Percentiles rank a stretch among this genome's conserved stretches.
These are phyloP conservation scores for Spilarctia lutea DNA, from an alignment of 2,888 invertebrate genomes.

Conservation along the genomic window DNA sequence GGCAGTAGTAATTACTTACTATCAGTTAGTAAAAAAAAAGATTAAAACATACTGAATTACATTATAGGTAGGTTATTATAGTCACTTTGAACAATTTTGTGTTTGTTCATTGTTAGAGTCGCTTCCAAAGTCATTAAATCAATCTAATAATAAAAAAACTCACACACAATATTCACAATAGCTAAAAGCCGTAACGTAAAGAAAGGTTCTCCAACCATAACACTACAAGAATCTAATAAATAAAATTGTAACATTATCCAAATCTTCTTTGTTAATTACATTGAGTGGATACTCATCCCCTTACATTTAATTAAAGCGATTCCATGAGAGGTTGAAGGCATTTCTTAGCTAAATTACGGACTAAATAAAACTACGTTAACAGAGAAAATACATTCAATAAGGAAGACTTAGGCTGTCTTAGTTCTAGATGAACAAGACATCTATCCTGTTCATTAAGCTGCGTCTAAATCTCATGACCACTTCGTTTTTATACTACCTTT, in stretches of 20 bases:
- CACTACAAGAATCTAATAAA: not conserved
- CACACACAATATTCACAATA: not conserved
- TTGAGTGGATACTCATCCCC: not conserved
- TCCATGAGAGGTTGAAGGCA: not conserved
- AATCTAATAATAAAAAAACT: not conserved
- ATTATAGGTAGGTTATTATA: too few species aligned
- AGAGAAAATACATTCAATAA: not conserved
- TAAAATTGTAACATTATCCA: not conserved
- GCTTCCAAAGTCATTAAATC: not conserved
- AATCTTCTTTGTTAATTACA: not conserved
- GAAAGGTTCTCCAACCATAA: not conserved
- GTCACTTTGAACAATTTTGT: too few species aligned
- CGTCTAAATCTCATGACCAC: not conserved
- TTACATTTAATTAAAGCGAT: not conserved
- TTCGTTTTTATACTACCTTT: too few species aligned
- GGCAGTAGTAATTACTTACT: not conserved
- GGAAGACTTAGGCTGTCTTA: not conserved
- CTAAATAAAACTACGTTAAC: not conserved
- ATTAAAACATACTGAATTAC: too few species aligned
- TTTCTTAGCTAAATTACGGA: not conserved
- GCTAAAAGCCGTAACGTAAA: not conserved
- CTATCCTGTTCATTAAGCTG: not conserved
- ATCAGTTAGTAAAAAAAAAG: not conserved
- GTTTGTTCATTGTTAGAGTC: too few species aligned
- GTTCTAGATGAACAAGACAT: not conserved